These are phyloP conservation scores for Clostera curtula DNA, from an alignment of 2,888 invertebrate species.

Conservation along the genomic window DNA sequence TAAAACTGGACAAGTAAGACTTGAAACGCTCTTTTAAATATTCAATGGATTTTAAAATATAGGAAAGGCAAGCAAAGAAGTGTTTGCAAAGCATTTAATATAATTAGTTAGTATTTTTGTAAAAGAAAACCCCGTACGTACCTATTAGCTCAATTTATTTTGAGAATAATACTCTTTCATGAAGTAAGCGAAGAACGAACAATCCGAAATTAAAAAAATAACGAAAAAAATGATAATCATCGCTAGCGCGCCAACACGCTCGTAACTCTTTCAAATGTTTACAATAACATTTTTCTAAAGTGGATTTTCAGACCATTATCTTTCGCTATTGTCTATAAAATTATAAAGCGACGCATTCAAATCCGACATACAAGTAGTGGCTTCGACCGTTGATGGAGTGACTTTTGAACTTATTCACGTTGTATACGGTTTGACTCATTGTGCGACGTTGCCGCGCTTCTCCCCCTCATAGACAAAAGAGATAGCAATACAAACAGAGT, in stretches of 20 bases:
- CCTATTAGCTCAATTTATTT: too few relatives aligned
- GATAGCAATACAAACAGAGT: slow-evolving; percentile 19
- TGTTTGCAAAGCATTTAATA: too few relatives aligned
- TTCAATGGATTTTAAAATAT: too few relatives aligned
- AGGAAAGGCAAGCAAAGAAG: too few relatives aligned
- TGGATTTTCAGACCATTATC: slow-evolving; percentile 23
- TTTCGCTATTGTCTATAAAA: slow-evolving; percentile 23
- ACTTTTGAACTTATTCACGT: slow-evolving; percentile 23
- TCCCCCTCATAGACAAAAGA: slow-evolving; percentile 34
- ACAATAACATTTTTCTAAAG: slow-evolving; percentile 24
- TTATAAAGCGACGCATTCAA: slow-evolving; percentile 9
- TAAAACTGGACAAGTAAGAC: too few relatives aligned
- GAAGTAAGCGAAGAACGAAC: background rate
- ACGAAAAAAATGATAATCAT: background rate
- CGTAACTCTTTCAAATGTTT: slow-evolving; percentile 20
- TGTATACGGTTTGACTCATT: slow-evolving; percentile 18
- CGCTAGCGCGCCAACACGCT: slow-evolving; percentile 1
- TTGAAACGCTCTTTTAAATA: too few relatives aligned
- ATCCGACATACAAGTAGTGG: slow-evolving; percentile 4
- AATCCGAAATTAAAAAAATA: background rate
- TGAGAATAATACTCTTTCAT: too few relatives aligned
- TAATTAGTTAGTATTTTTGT: too few relatives aligned
- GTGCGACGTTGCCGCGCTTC: slow-evolving; percentile 46
- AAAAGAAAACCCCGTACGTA: too few relatives aligned
- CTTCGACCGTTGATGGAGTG: slow-evolving; percentile 4